Percentiles rank a stretch among this genome's conserved stretches.
Evolutionary conservation across 1,140 invertebrate species (phyloP).

Genomic region (Bradynema listronoti): DNA sequence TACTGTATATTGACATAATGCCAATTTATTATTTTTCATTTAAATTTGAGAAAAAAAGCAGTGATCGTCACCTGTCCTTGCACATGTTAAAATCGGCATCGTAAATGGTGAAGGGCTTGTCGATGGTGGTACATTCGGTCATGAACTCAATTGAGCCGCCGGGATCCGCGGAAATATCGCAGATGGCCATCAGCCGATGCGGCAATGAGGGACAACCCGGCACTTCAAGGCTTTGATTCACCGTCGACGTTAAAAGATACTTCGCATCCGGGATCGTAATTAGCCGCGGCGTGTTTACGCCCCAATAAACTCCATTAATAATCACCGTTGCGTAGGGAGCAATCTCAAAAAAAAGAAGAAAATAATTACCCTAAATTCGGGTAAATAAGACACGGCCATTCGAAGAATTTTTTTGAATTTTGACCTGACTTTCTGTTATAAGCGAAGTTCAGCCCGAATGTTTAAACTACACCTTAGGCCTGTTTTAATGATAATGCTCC

Average conservation of each 20-base stretch:
- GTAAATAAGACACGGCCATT: too few relatives aligned
- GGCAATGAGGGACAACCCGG: slow-evolving; percentile 70
- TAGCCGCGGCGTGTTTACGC: slow-evolving; percentile 80
- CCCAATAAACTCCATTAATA: slow-evolving; percentile 98
- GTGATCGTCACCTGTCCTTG: slow-evolving; percentile 71
- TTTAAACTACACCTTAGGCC: too few relatives aligned
- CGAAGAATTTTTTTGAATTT: too few relatives aligned
- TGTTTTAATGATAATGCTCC: too few relatives aligned
- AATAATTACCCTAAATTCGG: too few relatives aligned
- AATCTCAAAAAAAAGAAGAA: slow-evolving; percentile 66
- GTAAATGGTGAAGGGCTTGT: slow-evolving; percentile 95
- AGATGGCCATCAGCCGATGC: slow-evolving; percentile 75
- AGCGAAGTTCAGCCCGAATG: too few relatives aligned
- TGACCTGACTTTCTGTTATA: too few relatives aligned
- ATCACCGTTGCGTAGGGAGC: slow-evolving; percentile 94
- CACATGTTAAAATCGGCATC: slow-evolving; percentile 90
- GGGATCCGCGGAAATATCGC: slow-evolving; percentile 96
- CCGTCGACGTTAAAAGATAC: slow-evolving; percentile 66
- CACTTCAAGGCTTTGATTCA: slow-evolving; percentile 67
- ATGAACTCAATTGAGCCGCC: slow-evolving; percentile 98
- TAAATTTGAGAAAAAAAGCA: too few relatives aligned
- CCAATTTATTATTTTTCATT: too few relatives aligned
- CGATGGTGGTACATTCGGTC: slow-evolving; percentile 98
- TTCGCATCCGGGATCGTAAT: slow-evolving; percentile 87
- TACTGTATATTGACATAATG: too few relatives aligned